phyloP scores from a whole-genome alignment of 2,113 vertebrate genomes.

The Burhinus oedicnemus region DNA sequence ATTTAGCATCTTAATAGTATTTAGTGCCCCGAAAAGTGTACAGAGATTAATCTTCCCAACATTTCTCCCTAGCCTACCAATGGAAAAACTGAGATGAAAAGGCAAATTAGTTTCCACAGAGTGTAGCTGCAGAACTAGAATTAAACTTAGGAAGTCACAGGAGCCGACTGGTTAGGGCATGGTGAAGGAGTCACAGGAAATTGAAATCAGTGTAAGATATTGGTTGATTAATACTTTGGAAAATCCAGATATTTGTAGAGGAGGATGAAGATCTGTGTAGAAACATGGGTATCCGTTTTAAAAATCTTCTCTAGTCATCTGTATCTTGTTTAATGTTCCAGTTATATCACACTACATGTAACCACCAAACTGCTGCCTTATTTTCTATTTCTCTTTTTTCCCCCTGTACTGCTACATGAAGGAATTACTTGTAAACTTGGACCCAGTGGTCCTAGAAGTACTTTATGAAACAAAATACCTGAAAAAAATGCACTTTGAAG shows the following conservation, averaged over 20 bases:
- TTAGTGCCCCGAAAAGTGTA: neutral
- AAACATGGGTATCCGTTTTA: neutral
- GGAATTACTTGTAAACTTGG: constrained; percentile 81
- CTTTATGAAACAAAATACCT: constrained; percentile 81
- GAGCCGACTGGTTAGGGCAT: neutral
- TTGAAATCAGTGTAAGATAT: neutral
- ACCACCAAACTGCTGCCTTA: neutral
- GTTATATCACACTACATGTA: neutral
- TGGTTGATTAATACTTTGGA: neutral
- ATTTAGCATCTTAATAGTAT: neutral
- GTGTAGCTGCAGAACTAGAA: neutral
- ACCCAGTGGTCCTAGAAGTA: constrained; percentile 78
- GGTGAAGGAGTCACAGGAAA: neutral
- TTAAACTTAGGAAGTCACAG: neutral
- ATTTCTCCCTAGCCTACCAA: neutral
- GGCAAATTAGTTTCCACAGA: neutral
- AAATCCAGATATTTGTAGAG: neutral
- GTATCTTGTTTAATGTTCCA: neutral
- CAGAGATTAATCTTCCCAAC: neutral
- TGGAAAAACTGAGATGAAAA: neutral
- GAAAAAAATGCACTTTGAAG: constrained; percentile 71
- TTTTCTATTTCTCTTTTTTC: neutral
- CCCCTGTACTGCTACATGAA: neutral
- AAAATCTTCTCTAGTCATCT: neutral
- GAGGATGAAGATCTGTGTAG: neutral